phyloP scores from a whole-genome alignment of 2,888 invertebrate genomes.

The Pachydiplax longipennis region DNA sequence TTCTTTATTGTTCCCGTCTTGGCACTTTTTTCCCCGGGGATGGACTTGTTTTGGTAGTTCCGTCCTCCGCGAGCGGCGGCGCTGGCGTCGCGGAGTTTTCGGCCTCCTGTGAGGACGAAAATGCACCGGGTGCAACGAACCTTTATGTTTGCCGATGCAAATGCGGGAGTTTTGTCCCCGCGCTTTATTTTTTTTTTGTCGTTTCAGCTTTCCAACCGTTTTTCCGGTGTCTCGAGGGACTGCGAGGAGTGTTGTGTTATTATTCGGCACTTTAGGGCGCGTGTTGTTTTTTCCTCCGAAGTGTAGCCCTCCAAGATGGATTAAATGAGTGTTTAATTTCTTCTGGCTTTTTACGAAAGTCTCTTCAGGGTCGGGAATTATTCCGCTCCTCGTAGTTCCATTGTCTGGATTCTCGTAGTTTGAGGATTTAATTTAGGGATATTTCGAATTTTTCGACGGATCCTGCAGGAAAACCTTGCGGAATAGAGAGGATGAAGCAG shows the following conservation, averaged over 20 bases:
- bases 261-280: not conserved
- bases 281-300: not conserved
- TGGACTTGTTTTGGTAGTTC: not conserved
- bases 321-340: not conserved
- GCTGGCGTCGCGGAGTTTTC: not conserved
- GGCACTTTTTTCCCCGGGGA: not conserved
- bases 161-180: not conserved
- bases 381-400: not conserved
- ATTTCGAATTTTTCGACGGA: not conserved
- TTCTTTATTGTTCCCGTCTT: not conserved
- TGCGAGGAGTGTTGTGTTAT: not conserved
- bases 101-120: not conserved
- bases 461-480: too few relatives aligned
- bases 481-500: too few relatives aligned
- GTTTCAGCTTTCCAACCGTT: not conserved
- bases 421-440: not conserved
- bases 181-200: not conserved
- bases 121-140: not conserved
- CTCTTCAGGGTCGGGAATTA: not conserved
- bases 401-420: not conserved
- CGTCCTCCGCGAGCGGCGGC: not conserved
- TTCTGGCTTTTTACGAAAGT: not conserved
- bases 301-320: not conserved
- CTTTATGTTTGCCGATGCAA: not conserved
- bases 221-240: not conserved